Evolutionary conservation across 2,888 invertebrate genomes (phyloP).

Genomic region (Metellina segmentata): DNA sequence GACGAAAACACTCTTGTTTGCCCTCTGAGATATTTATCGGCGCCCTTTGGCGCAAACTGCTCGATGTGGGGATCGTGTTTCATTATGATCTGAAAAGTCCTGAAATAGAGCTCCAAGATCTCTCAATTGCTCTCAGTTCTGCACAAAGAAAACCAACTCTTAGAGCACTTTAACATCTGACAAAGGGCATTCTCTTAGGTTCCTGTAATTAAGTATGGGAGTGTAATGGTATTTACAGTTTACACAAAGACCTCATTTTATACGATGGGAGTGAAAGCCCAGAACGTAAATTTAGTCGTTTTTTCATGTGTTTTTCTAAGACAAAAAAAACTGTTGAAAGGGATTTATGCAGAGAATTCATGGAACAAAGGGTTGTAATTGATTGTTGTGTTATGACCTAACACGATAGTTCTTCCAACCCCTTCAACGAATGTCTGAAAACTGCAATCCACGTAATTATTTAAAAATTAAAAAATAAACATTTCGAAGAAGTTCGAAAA

Average conservation of each 20-base stretch:
- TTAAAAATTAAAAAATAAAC: too few relatives aligned
- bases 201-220: constrained; percentile 5
- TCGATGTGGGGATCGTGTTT: background rate
- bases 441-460: too few relatives aligned
- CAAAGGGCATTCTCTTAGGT: constrained; percentile 7
- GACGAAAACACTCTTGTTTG: constrained; percentile 33
- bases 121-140: background rate
- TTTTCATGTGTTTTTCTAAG: background rate
- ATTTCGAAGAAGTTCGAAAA: too few relatives aligned
- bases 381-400: too few relatives aligned
- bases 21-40: background rate
- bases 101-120: background rate
- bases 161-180: background rate
- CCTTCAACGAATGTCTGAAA: too few relatives aligned
- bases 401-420: too few relatives aligned
- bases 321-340: too few relatives aligned
- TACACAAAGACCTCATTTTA: background rate
- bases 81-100: constrained; percentile 13
- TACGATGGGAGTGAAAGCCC: background rate
- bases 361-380: too few relatives aligned
- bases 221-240: background rate
- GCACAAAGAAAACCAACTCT: background rate
- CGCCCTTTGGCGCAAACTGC: background rate
- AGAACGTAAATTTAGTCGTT: background rate
- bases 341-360: too few relatives aligned